phyloP scores from a whole-genome alignment of 2,113 vertebrate species.

The zebrafish (Danio rerio) region GRCz12tu NC_133200.1:4776501-4777000 shows the following conservation, averaged over 20 bases:
- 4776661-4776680: background rate
- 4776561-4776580: background rate
- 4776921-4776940: background rate
- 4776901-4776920: background rate
- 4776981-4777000: background rate
- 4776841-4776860: no score
- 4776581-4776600: no score
- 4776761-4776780: background rate
- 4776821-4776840: no score
- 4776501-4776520: no score
- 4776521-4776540: background rate
- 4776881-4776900: background rate
- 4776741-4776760: background rate
- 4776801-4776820: background rate
- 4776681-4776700: background rate
- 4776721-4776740: background rate
- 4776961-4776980: background rate
- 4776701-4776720: background rate
- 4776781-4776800: background rate
- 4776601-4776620: background rate
- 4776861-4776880: background rate
- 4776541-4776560: background rate
- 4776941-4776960: background rate
- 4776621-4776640: background rate
- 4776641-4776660: background rate